Base-by-base conservation (phyloP, 2,888 invertebrate genomes). In the Pheosia gnoma region DNA sequence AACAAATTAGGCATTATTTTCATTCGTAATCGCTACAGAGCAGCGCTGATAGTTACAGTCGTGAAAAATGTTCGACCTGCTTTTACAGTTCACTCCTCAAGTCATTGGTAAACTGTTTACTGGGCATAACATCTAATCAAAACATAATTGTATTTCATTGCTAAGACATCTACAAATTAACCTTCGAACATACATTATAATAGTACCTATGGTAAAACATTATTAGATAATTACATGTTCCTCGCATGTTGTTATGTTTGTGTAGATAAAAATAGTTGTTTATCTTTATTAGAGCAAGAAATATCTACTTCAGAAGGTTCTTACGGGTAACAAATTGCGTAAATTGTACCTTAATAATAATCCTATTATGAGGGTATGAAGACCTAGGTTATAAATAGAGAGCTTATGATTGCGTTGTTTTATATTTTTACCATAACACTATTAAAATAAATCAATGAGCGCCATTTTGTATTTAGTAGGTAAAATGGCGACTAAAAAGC, bases 191-290 rank as follows among this genome's bases (percentile, higher is more conserved):
- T 7, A 9, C 51, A 47, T 5, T 25, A 51, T 51, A 51, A 25
- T 25, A 51, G 51, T 2, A 25, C 25, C 25, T 25, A 25, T 25
- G n/a, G 51, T 9, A 51, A 51, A 51, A 51, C 25, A 51, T 51
- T 51, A 51, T 51, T 51, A 51, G 6, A 25, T 51, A 51, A 51
- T 51, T 51, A 25, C 51, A 51, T 8, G 25, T 51, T 51, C 25
- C 7, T 51, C 25, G 25, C 51, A 7, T 51, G 51, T 8, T n/a
- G 5, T 8, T 11, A 51, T 51, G 25, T 51, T 51, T 25, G 4
- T 51, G 25, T 51, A 51, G 51, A 51, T 51, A 51, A 51, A 51
- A n/a, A 11, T 4, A 45, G 25, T 51, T 51, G 51, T 51, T 51
- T 51, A 25, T 51, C 25, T 51, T 47, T 49, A 13, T 5, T 0